Evolutionary conservation across 2,888 invertebrate genomes (phyloP).

Genomic region (Leucania comma): DNA sequence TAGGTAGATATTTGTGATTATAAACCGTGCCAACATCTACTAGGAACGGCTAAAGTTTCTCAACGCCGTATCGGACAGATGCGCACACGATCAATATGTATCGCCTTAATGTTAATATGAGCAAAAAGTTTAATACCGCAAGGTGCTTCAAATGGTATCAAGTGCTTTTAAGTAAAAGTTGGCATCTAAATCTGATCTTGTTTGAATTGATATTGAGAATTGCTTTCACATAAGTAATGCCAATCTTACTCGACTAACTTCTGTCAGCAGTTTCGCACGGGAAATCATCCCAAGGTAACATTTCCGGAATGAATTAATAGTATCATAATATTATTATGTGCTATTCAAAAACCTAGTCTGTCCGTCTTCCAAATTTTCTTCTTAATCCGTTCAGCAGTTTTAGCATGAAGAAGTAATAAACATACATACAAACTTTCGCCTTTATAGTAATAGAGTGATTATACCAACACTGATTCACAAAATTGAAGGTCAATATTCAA

Average conservation of each 20-base stretch:
- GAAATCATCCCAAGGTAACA: too few species aligned
- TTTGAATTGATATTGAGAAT: conserved; percentile 1
- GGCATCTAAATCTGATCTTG: not conserved
- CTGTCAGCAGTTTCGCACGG: too few species aligned
- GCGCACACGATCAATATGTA: conserved; percentile 25
- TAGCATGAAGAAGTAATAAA: too few species aligned
- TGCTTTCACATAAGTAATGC: not conserved
- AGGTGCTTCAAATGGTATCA: conserved; percentile 14
- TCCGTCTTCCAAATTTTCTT: too few species aligned
- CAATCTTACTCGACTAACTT: too few species aligned
- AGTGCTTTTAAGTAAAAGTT: conserved; percentile 16
- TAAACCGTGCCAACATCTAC: conserved; percentile 47
- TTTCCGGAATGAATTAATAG: too few species aligned
- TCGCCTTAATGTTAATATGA: conserved; percentile 12
- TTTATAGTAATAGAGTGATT: not conserved
- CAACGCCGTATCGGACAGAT: conserved; percentile 36
- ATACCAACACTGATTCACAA: not conserved
- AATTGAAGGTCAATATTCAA: conserved; percentile 1
- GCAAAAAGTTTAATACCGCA: conserved; percentile 22
- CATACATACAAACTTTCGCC: not conserved
- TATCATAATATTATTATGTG: too few species aligned
- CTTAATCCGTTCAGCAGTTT: too few species aligned
- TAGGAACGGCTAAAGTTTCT: conserved; percentile 48
- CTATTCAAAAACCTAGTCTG: too few species aligned
- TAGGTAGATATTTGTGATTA: conserved; percentile 15